Base-by-base conservation (phyloP, 2,113 vertebrate genomes). In the Chaetops frenatus region DNA sequence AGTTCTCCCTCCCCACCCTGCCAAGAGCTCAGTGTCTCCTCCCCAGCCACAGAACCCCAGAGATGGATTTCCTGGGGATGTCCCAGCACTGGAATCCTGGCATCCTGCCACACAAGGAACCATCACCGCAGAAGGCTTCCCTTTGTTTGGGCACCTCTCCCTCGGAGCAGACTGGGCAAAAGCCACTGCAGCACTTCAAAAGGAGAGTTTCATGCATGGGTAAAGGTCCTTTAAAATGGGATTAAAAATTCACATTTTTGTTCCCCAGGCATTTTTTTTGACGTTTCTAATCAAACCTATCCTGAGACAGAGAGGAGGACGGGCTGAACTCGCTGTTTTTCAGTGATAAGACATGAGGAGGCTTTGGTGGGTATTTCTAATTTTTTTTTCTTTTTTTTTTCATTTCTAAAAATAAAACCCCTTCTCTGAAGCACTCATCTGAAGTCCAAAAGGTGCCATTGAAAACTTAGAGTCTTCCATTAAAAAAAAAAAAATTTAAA, bases 211-310 rank as follows among this genome's bases (percentile, higher is more conserved):
- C 90, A 95, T 1, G 66, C 91, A 80, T 88, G 85, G 92, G 40
- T 92, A 93, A 90, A 94, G 81, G 81, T 11, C 84, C 67, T 73
- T 91, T 58, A 82, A 92, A 91, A 95, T 25, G 76, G 93, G 87
- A 94, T 97, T 95, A 95, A 85, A 94, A 86, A 85, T 65, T 62
- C 45, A 88, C 79, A 21, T 94, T 90, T 96, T 66, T 15, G 33
- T 24, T 82, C 58, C 3, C 1, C 80, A 11, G n/a, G n/a, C n/a
- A n/a, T n/a, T 87, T 73, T 91, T 94, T 72, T 69, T 76, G 56
- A 54, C 9, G 0, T 62, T 87, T 82, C 81, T 73, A 92, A 88
- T 90, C 88, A 97, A 96, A 96, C 71, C 64, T 82, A 40, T n/a
- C 85, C 85, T 19, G 33, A 62, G 76, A 66, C 31, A 57, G 70